phyloP scores from a whole-genome alignment of 2,888 invertebrate genomes.

The Hypena proboscidalis region DNA sequence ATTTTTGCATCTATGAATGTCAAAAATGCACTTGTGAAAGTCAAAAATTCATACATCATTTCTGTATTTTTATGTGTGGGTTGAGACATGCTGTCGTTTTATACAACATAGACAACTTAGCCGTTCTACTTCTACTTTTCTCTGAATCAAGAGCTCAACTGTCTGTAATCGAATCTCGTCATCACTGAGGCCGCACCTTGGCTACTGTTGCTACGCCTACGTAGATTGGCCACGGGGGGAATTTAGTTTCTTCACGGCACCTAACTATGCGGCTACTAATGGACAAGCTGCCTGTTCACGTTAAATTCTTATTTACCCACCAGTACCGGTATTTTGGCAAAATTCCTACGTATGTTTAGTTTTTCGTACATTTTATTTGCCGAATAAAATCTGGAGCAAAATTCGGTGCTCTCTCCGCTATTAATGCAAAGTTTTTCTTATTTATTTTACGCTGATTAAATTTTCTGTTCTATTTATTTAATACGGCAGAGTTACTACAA shows the following conservation, averaged over 20 bases:
- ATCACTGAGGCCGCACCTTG: constrained; percentile 2
- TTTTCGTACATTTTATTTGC: constrained; percentile 1
- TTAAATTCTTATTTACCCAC: constrained; percentile 24
- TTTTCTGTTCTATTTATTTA: too few relatives aligned
- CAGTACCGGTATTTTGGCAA: background rate
- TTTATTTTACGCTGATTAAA: background rate
- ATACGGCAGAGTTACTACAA: too few relatives aligned
- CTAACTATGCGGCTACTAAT: constrained; percentile 39
- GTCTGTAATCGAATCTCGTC: background rate
- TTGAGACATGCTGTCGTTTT: too few relatives aligned
- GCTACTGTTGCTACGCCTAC: constrained; percentile 28
- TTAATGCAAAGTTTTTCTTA: background rate
- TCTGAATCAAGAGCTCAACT: too few relatives aligned
- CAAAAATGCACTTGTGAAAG: too few relatives aligned
- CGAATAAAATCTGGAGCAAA: constrained; percentile 1
- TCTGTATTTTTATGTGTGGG: too few relatives aligned
- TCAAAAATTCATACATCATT: too few relatives aligned
- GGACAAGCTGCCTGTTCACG: constrained; percentile 29
- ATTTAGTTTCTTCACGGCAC: constrained; percentile 40
- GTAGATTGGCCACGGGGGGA: constrained; percentile 45
- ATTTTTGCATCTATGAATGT: too few relatives aligned
- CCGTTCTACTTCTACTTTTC: too few relatives aligned
- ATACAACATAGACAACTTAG: too few relatives aligned
- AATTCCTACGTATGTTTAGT: background rate
- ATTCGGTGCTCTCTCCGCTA: background rate